Evolutionary conservation across 2,113 vertebrate genomes (phyloP), one percentile per base, ranked within the genome.

Genomic region (Nyctereutes procyonoides): DNA sequence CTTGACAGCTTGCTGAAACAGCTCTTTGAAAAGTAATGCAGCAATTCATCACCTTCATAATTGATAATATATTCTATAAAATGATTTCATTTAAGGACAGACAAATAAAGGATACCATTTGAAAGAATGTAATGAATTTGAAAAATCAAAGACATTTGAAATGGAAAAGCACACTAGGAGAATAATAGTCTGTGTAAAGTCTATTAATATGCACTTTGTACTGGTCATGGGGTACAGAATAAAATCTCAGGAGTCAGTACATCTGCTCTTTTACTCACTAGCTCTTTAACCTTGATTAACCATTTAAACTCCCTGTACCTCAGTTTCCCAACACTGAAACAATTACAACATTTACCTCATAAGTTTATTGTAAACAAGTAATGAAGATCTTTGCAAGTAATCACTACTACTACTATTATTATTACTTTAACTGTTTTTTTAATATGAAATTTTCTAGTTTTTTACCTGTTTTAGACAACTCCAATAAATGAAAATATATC

Each of bases 31-130:
- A 98, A 98, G 95, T 76, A 93, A 96, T 3, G 0, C 87, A 97
- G 83, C 77, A 88, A 97, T 98, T 98, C 93, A 98, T 99, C 93
- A 97, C 95, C 93, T 96, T 98, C 96, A 96, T 97, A 98, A 95
- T 32, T 97, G 96, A 98, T 98, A 97, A 97, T 94, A 90, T 95
- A 77, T 89, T 67, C 79, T 95, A 79, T 56, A 67, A 98, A 98
- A 96, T 96, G 8, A 96, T 98, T 97, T 95, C 69, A 97, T 82
- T 97, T 98, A 98, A 98, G 97, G 82, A 69, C 38, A 97, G 82
- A 88, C 82, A 98, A 98, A 98, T 98, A 98, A 98, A 98, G 85
- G 15, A 83, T 65, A 92, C 35, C 56, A 48, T 82, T 95, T 14
- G 0, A 56, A 95, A 84, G 97, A 76, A 97, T 38, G 35, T 90